phyloP scores from a whole-genome alignment of 2,888 invertebrate genomes.

The Oxyteleia sp. region DNA sequence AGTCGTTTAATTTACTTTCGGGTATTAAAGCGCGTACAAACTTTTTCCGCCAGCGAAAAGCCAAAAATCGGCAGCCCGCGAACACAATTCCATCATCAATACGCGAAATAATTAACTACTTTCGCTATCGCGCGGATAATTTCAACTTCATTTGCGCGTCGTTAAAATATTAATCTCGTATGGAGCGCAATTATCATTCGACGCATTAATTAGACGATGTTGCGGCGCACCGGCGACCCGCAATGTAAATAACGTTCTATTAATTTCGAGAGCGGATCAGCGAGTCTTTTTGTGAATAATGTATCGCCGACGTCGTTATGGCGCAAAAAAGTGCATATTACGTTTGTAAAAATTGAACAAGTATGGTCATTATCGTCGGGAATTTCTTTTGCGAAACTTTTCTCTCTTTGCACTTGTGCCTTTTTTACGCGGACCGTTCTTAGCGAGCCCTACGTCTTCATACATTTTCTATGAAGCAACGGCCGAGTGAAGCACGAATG shows the following conservation, averaged over 20 bases:
- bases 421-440: conserved; percentile 50
- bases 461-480: conserved; percentile 84
- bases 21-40: conserved; percentile 7
- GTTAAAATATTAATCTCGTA: conserved; percentile 29
- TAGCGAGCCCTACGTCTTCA: conserved; percentile 75
- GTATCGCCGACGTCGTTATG: not conserved
- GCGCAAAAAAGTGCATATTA: conserved; percentile 23
- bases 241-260: conserved; percentile 39
- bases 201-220: conserved; percentile 28
- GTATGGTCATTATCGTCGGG: conserved; percentile 45
- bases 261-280: conserved; percentile 21
- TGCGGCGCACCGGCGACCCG: not conserved
- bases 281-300: conserved; percentile 35
- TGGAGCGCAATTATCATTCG: conserved; percentile 38
- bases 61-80: not conserved
- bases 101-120: conserved; percentile 44
- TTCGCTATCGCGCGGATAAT: conserved; percentile 41
- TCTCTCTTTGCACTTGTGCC: conserved; percentile 47
- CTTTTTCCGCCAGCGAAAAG: not conserved
- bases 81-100: conserved; percentile 24
- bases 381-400: conserved; percentile 65
- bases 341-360: conserved; percentile 39
- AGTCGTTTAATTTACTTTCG: conserved; percentile 23
- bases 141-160: conserved; percentile 8
- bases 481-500: conserved; percentile 60